These are phyloP conservation scores for Lamellibrachia satsuma DNA, from an alignment of 2,888 invertebrate genomes.

Conservation along the genomic window DNA sequence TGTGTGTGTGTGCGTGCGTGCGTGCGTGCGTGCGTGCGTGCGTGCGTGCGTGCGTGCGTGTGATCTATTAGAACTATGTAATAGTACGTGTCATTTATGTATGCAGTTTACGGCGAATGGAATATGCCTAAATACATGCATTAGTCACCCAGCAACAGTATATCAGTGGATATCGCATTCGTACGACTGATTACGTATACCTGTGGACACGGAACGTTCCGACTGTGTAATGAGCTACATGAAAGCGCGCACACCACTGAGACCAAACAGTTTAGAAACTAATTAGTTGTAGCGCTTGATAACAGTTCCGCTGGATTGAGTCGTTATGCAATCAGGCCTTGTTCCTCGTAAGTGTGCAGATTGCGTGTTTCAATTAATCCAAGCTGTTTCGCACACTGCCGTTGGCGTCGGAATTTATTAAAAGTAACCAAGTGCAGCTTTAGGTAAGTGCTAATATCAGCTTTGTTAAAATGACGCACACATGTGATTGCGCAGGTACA, in stretches of 20 bases:
- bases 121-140: too few species aligned
- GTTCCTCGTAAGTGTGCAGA: neutral
- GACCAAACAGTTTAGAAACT: neutral
- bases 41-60: neutral
- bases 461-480: neutral
- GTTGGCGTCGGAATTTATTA: neutral
- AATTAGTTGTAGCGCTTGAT: neutral
- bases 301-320: neutral
- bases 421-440: neutral
- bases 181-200: neutral
- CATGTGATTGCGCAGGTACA: neutral
- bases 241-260: neutral
- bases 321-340: neutral
- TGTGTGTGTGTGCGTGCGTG: too few species aligned
- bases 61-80: neutral
- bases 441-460: neutral
- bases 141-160: neutral
- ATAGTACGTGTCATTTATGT: neutral
- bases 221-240: neutral
- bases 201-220: neutral
- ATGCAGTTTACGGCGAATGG: neutral
- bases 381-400: neutral
- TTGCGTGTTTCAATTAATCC: neutral
- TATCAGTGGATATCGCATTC: neutral
- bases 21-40: too few species aligned